Evolutionary conservation across 1,140 invertebrate genomes (phyloP).

Genomic region (Reticulitermes speratus): DNA sequence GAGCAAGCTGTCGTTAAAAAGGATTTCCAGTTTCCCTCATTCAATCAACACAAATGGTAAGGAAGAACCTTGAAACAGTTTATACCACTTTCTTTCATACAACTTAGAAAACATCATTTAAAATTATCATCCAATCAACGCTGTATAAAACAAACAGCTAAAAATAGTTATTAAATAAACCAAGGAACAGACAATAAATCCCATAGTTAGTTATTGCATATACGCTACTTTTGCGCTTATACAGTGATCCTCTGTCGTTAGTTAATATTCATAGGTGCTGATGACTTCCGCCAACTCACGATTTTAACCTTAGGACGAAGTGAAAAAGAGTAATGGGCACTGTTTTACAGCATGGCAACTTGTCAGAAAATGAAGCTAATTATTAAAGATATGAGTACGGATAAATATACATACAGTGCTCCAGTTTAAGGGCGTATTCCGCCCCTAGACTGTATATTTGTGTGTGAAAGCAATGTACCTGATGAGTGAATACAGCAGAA

Average conservation of each 20-base stretch:
- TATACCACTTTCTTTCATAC: no score
- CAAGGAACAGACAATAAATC: no score
- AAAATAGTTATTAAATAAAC: no score
- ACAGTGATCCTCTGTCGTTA: background rate
- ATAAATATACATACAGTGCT: background rate
- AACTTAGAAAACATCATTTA: no score
- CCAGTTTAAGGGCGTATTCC: background rate
- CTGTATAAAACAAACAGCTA: no score
- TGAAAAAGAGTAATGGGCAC: constrained; percentile 2
- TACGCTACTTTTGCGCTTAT: background rate
- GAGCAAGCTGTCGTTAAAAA: no score
- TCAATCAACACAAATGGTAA: no score
- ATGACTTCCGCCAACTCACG: constrained; percentile 9
- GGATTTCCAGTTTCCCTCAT: no score
- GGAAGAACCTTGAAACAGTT: no score
- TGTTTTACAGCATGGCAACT: background rate
- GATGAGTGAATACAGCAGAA: background rate
- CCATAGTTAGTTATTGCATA: no score
- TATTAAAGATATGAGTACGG: constrained; percentile 7
- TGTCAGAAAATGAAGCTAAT: background rate
- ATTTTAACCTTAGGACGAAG: constrained; percentile 4
- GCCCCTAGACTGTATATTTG: background rate
- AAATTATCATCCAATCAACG: no score
- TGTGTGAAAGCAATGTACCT: background rate
- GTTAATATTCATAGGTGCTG: constrained; percentile 8